Evolutionary conservation across 2,888 invertebrate species (phyloP), one percentile per base, ranked within the genome.

Genomic region (Tineola bisselliella): DNA sequence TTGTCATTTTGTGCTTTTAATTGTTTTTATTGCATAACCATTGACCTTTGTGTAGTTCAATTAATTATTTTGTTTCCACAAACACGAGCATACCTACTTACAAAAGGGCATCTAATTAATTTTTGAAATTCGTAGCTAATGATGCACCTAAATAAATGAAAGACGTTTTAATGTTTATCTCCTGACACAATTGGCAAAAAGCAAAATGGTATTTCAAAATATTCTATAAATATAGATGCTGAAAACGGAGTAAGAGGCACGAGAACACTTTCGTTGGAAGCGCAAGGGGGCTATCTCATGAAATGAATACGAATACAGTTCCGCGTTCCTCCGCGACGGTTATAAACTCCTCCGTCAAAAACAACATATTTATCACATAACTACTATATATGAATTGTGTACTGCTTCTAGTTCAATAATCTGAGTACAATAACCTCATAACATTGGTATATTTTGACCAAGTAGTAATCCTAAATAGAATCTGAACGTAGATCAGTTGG

Each of bases 141-240:
- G 38, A 6, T 38, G 10, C 10, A 31, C n/a, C 44, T n/a, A 48
- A n/a, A 6, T n/a, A 38, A 38, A 48, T n/a, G 48, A 15, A 38
- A 38, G 38, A 48, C 15, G 48, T n/a, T 48, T 44, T 6, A 69
- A 69, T 69, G 67, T 66, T 65, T 63, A 63, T 64, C 69, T 70
- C 65, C 66, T 68, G 71, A 68, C 71, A 48, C 48, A 48, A 48
- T 48, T 48, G 48, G 48, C 48, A 75, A 74, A 74, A 74, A 69
- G 65, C 64, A 63, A 65, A n/a, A 69, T 70, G 67, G 66, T 70
- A 67, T 73, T 74, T 70, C 67, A 63, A 72, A 69, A 67, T 64
- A 61, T 61, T 66, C 69, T 75, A 71, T 69, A 74, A 74, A 76
- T 75, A 75, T 12, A 10, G 59, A 10, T 33, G 44, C 61, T 57